phyloP scores from a whole-genome alignment of 1,140 invertebrate species.

The Melanaphis sacchari region DNA sequence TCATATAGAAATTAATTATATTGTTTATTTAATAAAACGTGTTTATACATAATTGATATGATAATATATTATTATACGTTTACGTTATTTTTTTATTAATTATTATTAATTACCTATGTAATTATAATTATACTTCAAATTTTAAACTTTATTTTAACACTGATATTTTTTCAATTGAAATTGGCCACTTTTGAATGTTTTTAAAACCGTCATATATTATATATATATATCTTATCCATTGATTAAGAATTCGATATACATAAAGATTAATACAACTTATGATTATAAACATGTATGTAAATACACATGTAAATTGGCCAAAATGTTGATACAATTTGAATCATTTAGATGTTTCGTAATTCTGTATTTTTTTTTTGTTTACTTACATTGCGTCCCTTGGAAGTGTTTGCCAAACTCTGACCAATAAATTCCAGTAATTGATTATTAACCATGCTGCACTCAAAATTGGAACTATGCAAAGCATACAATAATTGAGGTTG shows the following conservation, averaged over 20 bases:
- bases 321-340: not conserved
- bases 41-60: not conserved
- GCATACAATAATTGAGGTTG: not conserved
- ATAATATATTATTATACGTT: not conserved
- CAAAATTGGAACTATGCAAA: not conserved
- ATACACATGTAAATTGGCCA: not conserved
- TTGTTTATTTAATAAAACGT: not conserved
- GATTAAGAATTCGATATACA: not conserved
- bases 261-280: not conserved
- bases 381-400: slow-evolving; percentile 63
- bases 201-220: too few species aligned
- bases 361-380: not conserved
- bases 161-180: not conserved
- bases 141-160: not conserved
- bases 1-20: not conserved
- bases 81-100: too few species aligned
- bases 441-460: not conserved
- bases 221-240: not conserved
- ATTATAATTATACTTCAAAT: too few species aligned
- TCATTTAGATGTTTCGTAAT: not conserved
- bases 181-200: not conserved
- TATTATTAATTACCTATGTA: too few species aligned
- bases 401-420: slow-evolving; percentile 60
- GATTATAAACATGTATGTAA: not conserved
- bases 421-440: not conserved